A percentile compares a stretch with the other conserved stretches of the same genome.
Evolutionary conservation across 2,113 vertebrate species (phyloP).

Genomic region (Scomber scombrus): DNA sequence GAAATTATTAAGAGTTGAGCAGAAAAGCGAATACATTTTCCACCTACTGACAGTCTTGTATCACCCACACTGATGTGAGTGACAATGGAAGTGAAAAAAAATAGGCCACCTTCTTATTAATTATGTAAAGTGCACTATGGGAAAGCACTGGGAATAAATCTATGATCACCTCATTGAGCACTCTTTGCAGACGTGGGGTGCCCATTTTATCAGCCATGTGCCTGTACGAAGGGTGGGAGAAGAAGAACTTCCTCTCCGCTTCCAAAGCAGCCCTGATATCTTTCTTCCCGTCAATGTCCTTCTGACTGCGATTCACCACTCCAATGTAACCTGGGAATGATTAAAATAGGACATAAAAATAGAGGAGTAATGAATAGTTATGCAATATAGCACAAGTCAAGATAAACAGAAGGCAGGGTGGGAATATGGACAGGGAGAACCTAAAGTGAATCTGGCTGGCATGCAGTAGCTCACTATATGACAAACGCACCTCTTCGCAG

Average conservation of each 20-base stretch:
- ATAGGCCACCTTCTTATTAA: conserved; percentile 51
- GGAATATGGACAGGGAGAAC: background rate
- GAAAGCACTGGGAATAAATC: conserved; percentile 36
- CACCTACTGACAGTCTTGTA: conserved; percentile 24
- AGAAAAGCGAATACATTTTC: conserved; percentile 15
- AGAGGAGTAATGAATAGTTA: conserved; percentile 1
- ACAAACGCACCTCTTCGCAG: conserved; percentile 89
- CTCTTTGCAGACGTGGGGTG: conserved; percentile 88
- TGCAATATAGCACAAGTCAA: background rate
- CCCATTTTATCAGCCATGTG: conserved; percentile 91
- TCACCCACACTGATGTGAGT: conserved; percentile 34
- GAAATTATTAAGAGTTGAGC: conserved; percentile 41
- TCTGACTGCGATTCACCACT: conserved; percentile 92
- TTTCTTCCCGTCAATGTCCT: conserved; percentile 92
- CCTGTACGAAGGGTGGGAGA: conserved; percentile 85
- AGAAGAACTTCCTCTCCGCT: conserved; percentile 90
- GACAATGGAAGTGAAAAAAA: conserved; percentile 21
- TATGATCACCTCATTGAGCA: conserved; percentile 86
- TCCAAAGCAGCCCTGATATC: conserved; percentile 89
- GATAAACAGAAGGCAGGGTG: background rate
- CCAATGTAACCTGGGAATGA: conserved; percentile 87
- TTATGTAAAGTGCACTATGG: conserved; percentile 62
- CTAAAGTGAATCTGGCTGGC: background rate
- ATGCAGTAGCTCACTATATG: background rate
- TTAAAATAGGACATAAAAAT: background rate